phyloP scores from a whole-genome alignment of 2,113 vertebrate genomes.

The Alouatta palliata region DNA sequence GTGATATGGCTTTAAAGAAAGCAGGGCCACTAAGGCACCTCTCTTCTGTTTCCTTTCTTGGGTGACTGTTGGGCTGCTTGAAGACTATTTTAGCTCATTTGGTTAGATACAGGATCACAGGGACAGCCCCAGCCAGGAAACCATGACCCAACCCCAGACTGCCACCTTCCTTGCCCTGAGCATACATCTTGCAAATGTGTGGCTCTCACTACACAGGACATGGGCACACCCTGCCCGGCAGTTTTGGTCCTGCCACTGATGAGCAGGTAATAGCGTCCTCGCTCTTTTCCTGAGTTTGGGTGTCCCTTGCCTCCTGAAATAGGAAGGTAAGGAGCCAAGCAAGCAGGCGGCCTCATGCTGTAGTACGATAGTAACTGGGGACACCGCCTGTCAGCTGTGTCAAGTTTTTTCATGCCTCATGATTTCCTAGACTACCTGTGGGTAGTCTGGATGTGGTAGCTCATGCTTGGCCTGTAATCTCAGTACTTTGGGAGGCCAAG shows the following conservation, averaged over 20 bases:
- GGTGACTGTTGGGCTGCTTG: neutral
- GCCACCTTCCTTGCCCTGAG: neutral
- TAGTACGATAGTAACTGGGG: neutral
- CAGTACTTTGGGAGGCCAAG: too few relatives aligned
- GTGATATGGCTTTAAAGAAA: neutral
- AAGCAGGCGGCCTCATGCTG: neutral
- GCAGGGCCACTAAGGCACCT: neutral
- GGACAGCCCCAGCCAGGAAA: neutral
- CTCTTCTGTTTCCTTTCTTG: neutral
- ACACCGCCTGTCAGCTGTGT: neutral
- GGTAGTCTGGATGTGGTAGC: too few relatives aligned
- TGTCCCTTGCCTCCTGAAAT: neutral
- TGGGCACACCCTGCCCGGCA: neutral
- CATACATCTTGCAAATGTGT: neutral
- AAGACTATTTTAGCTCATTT: neutral
- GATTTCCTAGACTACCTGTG: neutral
- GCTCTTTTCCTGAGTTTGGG: too few relatives aligned
- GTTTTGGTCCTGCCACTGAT: neutral
- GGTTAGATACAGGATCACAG: neutral
- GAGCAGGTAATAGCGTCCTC: accelerated
- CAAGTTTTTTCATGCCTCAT: neutral
- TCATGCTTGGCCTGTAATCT: too few relatives aligned
- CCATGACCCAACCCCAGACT: neutral
- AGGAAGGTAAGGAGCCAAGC: neutral
- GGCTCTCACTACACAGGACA: neutral